Evolutionary conservation across 2,797 vertebrate genomes (phyloP).

Genomic region (Premnoplex brunnescens): DNA sequence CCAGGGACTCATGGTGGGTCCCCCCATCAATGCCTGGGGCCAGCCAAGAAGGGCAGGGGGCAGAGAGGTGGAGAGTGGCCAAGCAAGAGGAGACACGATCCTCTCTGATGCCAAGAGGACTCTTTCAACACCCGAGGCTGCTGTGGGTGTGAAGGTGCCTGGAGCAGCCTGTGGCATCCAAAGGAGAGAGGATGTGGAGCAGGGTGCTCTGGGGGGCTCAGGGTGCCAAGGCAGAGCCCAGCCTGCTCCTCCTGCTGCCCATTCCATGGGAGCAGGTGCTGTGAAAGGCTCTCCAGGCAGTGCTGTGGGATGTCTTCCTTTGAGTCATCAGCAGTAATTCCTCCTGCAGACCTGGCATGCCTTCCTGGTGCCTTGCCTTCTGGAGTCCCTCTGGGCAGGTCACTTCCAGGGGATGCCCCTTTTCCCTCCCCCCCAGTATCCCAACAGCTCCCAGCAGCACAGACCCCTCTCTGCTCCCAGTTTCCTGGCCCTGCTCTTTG

Average conservation of each 20-base stretch:
- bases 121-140: not conserved
- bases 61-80: not conserved
- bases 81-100: not conserved
- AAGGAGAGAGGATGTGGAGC: not conserved
- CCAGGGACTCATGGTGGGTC: no score
- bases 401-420: not conserved
- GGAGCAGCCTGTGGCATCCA: accelerated
- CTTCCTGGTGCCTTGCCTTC: not conserved
- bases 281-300: not conserved
- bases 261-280: accelerated
- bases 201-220: accelerated
- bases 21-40: accelerated
- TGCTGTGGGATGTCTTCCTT: not conserved
- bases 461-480: not conserved
- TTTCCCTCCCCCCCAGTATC: not conserved
- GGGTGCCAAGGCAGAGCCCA: not conserved
- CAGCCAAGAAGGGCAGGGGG: not conserved
- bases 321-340: not conserved
- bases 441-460: not conserved
- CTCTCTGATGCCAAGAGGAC: not conserved
- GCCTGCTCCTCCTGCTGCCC: no score
- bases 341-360: not conserved
- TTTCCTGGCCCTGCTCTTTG: not conserved
- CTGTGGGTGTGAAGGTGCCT: not conserved
- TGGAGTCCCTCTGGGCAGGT: not conserved